Conservation (phyloP, 2,113 vertebrate genomes). For the Tamias sibiricus region DNA sequence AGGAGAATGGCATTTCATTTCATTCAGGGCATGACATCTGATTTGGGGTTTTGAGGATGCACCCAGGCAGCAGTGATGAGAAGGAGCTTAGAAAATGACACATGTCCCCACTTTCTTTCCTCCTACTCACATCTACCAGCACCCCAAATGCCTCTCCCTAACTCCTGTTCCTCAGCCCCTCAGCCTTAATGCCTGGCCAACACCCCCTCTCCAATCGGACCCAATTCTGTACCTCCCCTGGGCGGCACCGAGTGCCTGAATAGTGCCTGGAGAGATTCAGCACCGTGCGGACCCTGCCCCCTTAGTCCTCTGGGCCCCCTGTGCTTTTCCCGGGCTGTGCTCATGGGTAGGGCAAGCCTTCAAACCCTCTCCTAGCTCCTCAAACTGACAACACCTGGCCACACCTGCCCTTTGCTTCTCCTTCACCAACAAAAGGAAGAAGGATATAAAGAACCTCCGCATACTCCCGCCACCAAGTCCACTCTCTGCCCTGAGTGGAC, state of each 20-base stretch:
- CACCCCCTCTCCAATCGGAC: accelerated
- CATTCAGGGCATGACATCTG: neutral
- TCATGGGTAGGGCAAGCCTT: neutral
- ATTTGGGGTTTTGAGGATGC: neutral
- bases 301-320: neutral
- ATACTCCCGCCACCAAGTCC: neutral
- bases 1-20: no score
- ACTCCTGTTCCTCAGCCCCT: neutral
- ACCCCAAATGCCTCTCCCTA: neutral
- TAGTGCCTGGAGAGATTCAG: neutral
- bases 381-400: neutral
- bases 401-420: neutral
- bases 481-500: neutral
- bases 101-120: neutral
- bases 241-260: neutral
- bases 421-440: neutral
- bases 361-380: neutral
- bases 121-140: no score
- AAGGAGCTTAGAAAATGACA: neutral
- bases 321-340: neutral
- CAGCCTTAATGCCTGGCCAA: neutral
- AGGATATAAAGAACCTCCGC: neutral
- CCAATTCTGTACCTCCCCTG: neutral
- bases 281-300: neutral
- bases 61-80: neutral